Evolutionary conservation across 2,888 invertebrate genomes (phyloP), one percentile per base, ranked within the genome.

Genomic region (Idaea straminata): DNA sequence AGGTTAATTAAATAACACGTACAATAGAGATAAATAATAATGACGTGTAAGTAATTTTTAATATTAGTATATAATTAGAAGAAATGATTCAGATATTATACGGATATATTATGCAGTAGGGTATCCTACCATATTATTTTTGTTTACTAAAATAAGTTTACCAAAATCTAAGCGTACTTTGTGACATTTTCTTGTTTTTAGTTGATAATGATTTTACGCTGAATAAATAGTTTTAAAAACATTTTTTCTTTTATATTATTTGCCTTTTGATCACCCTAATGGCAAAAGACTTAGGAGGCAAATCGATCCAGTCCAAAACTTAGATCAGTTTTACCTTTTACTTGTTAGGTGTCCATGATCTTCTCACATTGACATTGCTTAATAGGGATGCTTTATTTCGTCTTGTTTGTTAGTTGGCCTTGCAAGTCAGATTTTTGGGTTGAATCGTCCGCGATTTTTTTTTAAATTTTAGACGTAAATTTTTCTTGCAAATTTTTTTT

Each of bases 171-270:
- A 47, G 47, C 47, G 47, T 47, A 47, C 47, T 13, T 47, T 47
- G 47, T 47, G 47, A 47, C 47, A 47, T 47, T 47, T 47, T 47
- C 47, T 47, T 47, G 47, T 47, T 47, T 36, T 47, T 47, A 47
- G 47, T 47, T 47, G 47, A 47, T 47, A 47, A 47, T 47, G 47
- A 47, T 47, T 47, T 47, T 47, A 47, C 47, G 47, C 47, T 10
- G 47, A 47, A 47, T 47, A 47, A 47, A 47, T 47, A 47, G 47
- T 47, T 47, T 47, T 47, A 47, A 47, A 47, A 47, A 47, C 47
- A 47, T 47, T 47, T 47, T 4, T 47, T 25, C 25, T 25, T n/a
- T 3, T 25, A 25, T 2, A 25, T 25, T 25, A 25, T 25, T 25
- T 25, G 3, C 25, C 25, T 25, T 25, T 25, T 25, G 25, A 2